Evolutionary conservation across 2,888 invertebrate species (phyloP), one percentile per base, ranked within the genome.

Genomic region (Latrodectus hesperus): DNA sequence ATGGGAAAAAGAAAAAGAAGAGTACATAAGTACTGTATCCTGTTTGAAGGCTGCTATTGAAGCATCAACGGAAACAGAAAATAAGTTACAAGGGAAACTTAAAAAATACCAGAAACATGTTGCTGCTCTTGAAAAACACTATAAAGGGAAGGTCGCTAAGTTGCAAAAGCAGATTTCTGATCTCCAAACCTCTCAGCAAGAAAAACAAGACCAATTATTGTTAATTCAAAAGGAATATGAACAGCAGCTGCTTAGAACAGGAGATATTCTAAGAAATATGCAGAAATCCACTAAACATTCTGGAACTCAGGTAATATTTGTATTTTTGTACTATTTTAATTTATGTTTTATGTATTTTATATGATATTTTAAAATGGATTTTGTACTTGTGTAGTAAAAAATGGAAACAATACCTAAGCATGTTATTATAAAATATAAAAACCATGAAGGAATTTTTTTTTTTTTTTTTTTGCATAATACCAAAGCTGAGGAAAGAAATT

Each of bases 171-270:
- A 87, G 17, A 38, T 81, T 73, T 67, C 65, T 9, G 55, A 86
- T 16, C 64, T 86, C 0, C 49, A 85, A 79, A 78, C 64, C 12
- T 38, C 53, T 12, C 9, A 14, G 16, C 12, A n/a, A 22, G 81
- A 81, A 49, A 87, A 87, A 55, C 67, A 87, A 68, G 81, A 60
- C 52, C 49, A 81, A 26, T 52, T 87, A 38, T 17, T n/a, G 0
- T 6, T 16, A 14, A 38, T 76, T 9, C 38, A 80, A 53, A 64
- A 52, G n/a, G 38, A 75, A 22, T 75, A 65, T 72, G 75, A 77
- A 11, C 71, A 80, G n/a, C 10, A 73, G 4, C n/a, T 72, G 9
- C 55, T 65, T 17, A 22, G 16, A 60, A 8, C 16, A 12, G 49
- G 51, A 49, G 49, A 65, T 51, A 72, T 55, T 6, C 51, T 76